Evolutionary conservation across 2,113 vertebrate genomes (phyloP).

Genomic region (Tylochromis polylepis): DNA sequence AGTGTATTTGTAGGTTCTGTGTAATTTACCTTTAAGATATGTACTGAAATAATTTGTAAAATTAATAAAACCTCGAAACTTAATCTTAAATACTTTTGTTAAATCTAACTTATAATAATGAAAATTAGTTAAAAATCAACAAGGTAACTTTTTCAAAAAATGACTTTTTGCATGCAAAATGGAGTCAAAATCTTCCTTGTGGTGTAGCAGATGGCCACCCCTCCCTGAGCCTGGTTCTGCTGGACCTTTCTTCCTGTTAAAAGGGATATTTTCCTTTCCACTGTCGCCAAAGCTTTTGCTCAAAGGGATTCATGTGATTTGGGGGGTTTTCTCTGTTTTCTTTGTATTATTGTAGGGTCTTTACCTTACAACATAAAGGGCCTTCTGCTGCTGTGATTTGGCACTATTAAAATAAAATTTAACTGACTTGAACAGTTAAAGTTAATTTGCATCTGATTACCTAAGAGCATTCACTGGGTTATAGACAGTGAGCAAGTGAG

Average conservation of each 20-base stretch:
- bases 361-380: background rate
- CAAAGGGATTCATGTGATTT: background rate
- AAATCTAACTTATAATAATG: background rate
- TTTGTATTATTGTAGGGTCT: background rate
- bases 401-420: too few relatives aligned
- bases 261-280: background rate
- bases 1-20: background rate
- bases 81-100: background rate
- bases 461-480: background rate
- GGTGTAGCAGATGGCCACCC: background rate
- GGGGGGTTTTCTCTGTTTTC: background rate
- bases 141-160: too few relatives aligned
- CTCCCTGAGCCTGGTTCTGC: background rate
- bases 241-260: background rate
- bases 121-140: background rate
- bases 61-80: background rate
- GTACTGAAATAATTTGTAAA: background rate
- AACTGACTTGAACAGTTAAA: too few relatives aligned
- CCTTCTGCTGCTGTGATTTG: background rate
- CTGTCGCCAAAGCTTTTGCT: background rate
- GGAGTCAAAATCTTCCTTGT: too few relatives aligned
- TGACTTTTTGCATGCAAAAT: too few relatives aligned
- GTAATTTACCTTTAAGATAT: background rate
- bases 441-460: background rate
- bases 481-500: background rate